Evolutionary conservation across 2,797 vertebrate genomes (phyloP), one percentile per base, ranked within the genome.

Genomic region (Leuciscus waleckii): DNA sequence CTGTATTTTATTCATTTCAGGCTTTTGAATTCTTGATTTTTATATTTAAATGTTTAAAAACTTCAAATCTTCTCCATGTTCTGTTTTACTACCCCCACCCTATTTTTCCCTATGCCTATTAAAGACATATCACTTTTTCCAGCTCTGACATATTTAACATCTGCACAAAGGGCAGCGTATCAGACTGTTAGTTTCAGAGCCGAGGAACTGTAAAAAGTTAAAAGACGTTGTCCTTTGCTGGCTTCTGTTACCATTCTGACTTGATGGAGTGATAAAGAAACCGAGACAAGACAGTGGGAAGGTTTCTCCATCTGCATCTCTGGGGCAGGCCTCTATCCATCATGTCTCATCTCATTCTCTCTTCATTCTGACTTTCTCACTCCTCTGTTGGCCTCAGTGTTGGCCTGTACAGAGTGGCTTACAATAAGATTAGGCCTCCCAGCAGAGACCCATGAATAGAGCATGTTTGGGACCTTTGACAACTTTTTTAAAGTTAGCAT

Each of bases 401-500:
- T 84, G 61, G 86, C 46, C 69, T 89, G 89, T 83, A 75, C 78
- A 70, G 71, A 46, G 46, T 8, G 68, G 43, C 21, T 73, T 85
- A 93, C 88, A 90, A 91, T 90, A 87, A 85, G 71, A 79, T 26
- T 76, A 90, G 83, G 32, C 86, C 51, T 74, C 46, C 68, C 43
- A 85, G 65, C n/a, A 68, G 75, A 80, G 70, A 85, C 83, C 89
- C 81, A 91, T 91, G 85, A 93, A 93, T 91, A 91, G 87, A 89
- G 88, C 49, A 23, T 74, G 82, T 84, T 80, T 86, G 86, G 68
- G 43, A 56, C 87, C 76, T 74, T 86, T 77, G 68, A 87, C 67
- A 81, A 89, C 91, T 92, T 93, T 46, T 91, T 89, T 87, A 23
- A 88, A 90, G 89, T 87, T 91, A 84, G 81, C 89, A 89, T 91